A percentile compares a stretch with the other conserved stretches of the same genome.
These are phyloP conservation scores for Bubo bubo DNA, from an alignment of 2,113 vertebrate genomes.

Conservation along the genomic window DNA sequence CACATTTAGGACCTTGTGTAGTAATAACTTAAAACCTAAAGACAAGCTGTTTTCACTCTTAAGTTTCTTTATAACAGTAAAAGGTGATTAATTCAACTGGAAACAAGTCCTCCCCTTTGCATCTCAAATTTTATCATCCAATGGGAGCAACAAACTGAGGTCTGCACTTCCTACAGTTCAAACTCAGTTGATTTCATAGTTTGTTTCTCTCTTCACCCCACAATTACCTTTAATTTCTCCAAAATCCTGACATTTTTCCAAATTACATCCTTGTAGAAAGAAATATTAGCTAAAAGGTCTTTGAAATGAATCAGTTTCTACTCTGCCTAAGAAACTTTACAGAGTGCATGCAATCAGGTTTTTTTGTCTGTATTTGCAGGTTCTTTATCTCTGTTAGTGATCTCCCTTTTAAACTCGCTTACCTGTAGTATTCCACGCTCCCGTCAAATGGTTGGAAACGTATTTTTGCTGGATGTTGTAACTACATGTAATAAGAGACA, in stretches of 20 bases:
- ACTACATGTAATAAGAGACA: neutral
- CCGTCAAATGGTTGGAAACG: fast-evolving
- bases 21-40: neutral
- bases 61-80: neutral
- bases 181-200: neutral
- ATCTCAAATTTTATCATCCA: neutral
- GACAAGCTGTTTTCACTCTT: neutral
- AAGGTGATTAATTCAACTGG: neutral
- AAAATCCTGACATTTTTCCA: neutral
- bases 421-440: neutral
- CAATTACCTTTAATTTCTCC: neutral
- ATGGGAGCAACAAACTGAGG: fast-evolving
- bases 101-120: neutral
- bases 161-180: neutral
- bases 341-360: neutral
- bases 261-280: neutral
- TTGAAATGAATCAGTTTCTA: neutral
- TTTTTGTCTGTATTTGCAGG: neutral
- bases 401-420: neutral
- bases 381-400: neutral
- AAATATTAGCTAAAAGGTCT: neutral
- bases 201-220: neutral
- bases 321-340: neutral
- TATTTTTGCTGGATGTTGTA: neutral
- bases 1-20: neutral